A percentile compares a stretch with the other conserved stretches of the same genome.
phyloP scores from a whole-genome alignment of 23 tunicate species.

The Halocynthia roretzi region DNA sequence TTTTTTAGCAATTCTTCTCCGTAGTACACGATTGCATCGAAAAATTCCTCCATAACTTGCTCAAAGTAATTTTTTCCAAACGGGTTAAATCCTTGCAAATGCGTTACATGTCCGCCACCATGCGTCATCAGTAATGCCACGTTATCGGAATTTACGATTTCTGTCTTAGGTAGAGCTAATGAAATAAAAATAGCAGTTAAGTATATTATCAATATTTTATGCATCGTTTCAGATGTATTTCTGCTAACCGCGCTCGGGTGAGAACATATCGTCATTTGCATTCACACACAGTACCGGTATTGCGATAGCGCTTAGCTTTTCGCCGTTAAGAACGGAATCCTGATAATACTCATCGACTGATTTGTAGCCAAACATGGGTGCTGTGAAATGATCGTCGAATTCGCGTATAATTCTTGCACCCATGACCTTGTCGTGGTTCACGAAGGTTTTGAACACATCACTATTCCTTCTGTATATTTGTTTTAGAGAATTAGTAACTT shows the following conservation, averaged over 20 bases:
- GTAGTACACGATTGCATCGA: constrained; percentile 25
- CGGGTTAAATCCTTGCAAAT: constrained; percentile 56
- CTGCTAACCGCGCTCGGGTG: constrained; percentile 30
- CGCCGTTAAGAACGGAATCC: constrained; percentile 33
- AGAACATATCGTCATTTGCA: constrained; percentile 70
- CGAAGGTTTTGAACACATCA: constrained; percentile 19
- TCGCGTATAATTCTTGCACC: constrained; percentile 40
- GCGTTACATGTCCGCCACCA: constrained; percentile 92
- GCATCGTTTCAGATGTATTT: neutral
- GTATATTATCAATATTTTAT: neutral
- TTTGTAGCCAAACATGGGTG: constrained; percentile 64
- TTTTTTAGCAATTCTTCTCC: neutral
- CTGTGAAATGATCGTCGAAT: constrained; percentile 49
- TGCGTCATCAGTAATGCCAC: constrained; percentile 73
- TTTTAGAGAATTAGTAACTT: neutral
- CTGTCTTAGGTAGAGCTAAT: constrained; percentile 59
- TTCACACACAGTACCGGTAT: constrained; percentile 50
- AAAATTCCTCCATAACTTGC: constrained; percentile 46
- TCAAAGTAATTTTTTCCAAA: constrained; percentile 55
- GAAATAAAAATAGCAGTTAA: neutral
- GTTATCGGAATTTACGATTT: constrained; percentile 41
- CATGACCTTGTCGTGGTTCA: constrained; percentile 60
- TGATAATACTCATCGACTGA: constrained; percentile 68
- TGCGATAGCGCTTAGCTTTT: constrained; percentile 25
- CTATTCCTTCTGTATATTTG: constrained; percentile 1